Base-by-base conservation (phyloP, 1,140 invertebrate genomes). In the Schlechtendalia chinensis region DNA sequence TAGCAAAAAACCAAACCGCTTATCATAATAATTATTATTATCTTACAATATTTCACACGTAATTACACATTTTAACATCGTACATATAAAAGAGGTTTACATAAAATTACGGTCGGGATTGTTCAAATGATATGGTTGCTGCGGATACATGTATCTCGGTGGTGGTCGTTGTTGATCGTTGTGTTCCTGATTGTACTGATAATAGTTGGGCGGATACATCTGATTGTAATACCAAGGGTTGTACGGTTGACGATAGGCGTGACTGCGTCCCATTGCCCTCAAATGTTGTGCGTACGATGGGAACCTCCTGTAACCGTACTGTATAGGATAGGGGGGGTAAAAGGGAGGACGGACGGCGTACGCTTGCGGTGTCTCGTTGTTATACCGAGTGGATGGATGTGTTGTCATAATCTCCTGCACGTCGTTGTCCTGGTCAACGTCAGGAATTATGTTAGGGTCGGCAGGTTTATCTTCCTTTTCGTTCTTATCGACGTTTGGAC, bases 221-320 rank as follows among this genome's bases (percentile, higher is more conserved):
- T 5, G 67, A 50, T 24, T 16, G 39, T 69, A 69, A 50, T 47
- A 47, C 67, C 67, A 69, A 10, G 67, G 67, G 27, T 67, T 67
- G 17, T 67, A 67, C n/a, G 63, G 63, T 45, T 47, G 45, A 17
- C 45, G 67, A 16, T 69, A 50, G 10, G 45, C 1, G 0, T 69
- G 67, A 50, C 45, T 69, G 8, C 17, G 17, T 10, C 50, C 45
- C 22, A 69, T 50, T 10, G 67, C 22, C 10, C 67, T 69, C 19
- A 69, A 27, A 10, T 69, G 67, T 17, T 69, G 67, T 10, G 67
- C 67, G 50, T 69, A 69, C 2, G 67, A 50, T 0, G 67, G 67
- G 1, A 69, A 69, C 47, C 67, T 69, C 22, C 65, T 16, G 0
- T 27, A 5, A 69, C 32, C n/a, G n/a, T 50, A 12, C 1, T 50